Percentiles rank a stretch among this genome's conserved stretches.
Conservation (phyloP, 1,140 invertebrate species). For the Oppia nitens region DNA sequence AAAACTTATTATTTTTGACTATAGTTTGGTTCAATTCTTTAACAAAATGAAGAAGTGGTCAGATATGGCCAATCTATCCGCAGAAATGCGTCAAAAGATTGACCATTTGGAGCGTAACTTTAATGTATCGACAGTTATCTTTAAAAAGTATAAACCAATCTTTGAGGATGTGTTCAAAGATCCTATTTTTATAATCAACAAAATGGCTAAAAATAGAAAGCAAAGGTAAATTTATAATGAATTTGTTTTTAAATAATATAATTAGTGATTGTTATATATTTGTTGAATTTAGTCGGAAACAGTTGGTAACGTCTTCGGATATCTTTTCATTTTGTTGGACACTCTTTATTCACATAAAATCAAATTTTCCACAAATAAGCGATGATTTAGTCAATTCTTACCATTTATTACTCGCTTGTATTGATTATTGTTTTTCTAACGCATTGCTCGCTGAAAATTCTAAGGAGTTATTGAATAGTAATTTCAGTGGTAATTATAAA, state of each 20-base stretch:
- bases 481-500: constrained; percentile 49
- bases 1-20: not conserved
- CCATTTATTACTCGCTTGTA: constrained; percentile 70
- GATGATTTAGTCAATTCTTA: constrained; percentile 88
- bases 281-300: constrained; percentile 30
- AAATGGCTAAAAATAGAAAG: constrained; percentile 43
- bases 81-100: constrained; percentile 67
- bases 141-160: constrained; percentile 78
- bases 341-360: constrained; percentile 79
- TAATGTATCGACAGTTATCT: constrained; percentile 81
- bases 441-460: constrained; percentile 51
- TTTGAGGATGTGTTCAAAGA: constrained; percentile 63
- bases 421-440: constrained; percentile 78
- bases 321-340: constrained; percentile 88
- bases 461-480: constrained; percentile 64
- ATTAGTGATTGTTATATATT: constrained; percentile 1
- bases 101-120: constrained; percentile 76
- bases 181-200: constrained; percentile 33
- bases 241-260: not conserved
- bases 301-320: constrained; percentile 53
- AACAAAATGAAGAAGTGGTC: constrained; percentile 89
- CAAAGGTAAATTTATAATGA: constrained; percentile 37
- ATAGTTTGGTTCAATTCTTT: constrained; percentile 71
- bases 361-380: constrained; percentile 45
- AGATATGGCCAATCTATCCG: constrained; percentile 73